These are phyloP conservation scores for Boulengerochromis microlepis DNA, from an alignment of 2,113 vertebrate species.

Conservation along the genomic window DNA sequence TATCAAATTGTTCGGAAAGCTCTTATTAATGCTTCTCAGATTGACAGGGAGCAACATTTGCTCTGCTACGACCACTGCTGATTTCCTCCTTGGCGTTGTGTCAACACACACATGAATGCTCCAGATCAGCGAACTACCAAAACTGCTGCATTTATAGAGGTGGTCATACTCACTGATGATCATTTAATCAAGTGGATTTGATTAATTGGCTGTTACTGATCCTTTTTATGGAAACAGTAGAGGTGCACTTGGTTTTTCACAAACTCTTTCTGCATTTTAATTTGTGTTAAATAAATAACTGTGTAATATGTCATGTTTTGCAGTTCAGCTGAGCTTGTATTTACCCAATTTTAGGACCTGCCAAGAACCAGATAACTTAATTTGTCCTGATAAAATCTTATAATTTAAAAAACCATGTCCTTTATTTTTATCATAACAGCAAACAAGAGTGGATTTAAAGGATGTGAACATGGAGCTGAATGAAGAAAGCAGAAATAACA, in stretches of 20 bases:
- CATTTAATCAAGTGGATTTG: neutral
- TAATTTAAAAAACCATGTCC: accelerated
- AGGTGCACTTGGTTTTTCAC: neutral
- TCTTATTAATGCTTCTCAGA: accelerated
- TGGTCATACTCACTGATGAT: accelerated
- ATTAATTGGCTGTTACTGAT: neutral
- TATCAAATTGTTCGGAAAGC: accelerated
- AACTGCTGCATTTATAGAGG: neutral
- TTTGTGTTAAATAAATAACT: neutral
- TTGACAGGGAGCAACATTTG: neutral
- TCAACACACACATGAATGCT: accelerated
- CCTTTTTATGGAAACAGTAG: neutral
- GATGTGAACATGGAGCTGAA: neutral
- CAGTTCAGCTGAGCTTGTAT: neutral
- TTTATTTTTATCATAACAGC: neutral
- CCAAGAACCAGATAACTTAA: neutral
- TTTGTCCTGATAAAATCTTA: neutral
- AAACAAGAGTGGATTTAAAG: neutral
- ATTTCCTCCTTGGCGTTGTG: accelerated
- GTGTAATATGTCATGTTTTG: neutral
- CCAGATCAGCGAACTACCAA: accelerated
- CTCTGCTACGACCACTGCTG: neutral
- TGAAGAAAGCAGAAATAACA: neutral
- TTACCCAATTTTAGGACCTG: neutral
- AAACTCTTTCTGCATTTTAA: neutral